phyloP scores from a whole-genome alignment of 2,113 vertebrate genomes.

The Opisthocomus hoazin region DNA sequence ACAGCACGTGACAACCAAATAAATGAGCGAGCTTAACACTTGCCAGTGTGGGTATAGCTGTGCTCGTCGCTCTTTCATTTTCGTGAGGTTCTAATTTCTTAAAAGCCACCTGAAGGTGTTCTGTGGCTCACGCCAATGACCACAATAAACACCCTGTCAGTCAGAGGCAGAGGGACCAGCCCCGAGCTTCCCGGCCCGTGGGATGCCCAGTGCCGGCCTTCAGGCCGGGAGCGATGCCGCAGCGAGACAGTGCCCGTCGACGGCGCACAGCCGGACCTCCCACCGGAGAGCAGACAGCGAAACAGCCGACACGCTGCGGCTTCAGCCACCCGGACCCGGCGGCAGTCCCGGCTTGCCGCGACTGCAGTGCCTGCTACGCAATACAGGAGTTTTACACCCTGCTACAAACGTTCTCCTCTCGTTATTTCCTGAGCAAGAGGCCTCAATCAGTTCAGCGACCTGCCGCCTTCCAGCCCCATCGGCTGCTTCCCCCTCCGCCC shows the following conservation, averaged over 20 bases:
- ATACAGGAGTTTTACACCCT: rapidly evolving
- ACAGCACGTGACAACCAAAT: not conserved
- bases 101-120: not conserved
- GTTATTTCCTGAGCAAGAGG: too few species aligned
- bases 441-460: not conserved
- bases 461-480: not conserved
- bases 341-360: not conserved
- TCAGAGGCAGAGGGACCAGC: not conserved
- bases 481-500: not conserved
- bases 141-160: not conserved
- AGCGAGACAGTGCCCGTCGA: too few species aligned
- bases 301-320: not conserved
- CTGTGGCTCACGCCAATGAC: not conserved
- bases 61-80: too few species aligned
- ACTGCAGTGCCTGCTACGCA: not conserved
- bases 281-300: too few species aligned
- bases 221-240: not conserved
- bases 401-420: not conserved
- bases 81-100: not conserved
- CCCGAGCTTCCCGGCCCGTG: rapidly evolving
- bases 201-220: rapidly evolving
- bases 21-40: not conserved
- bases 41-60: rapidly evolving
- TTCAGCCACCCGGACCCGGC: not conserved
- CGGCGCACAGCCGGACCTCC: not conserved